Evolutionary conservation across 2,113 vertebrate genomes (phyloP).

Genomic region (Cepphus grylle): DNA sequence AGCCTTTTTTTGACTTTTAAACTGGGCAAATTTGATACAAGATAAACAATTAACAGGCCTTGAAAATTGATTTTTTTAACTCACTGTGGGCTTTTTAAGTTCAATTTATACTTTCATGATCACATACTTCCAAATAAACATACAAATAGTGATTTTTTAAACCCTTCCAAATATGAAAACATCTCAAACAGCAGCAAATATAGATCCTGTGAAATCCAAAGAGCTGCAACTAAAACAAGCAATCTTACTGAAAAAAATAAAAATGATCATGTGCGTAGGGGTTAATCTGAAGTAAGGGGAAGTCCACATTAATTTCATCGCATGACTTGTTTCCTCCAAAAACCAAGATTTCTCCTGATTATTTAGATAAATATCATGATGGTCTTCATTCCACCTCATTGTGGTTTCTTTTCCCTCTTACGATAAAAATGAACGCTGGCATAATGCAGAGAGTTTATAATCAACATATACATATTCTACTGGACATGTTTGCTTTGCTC

Average conservation of each 20-base stretch:
- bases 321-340: background rate
- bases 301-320: background rate
- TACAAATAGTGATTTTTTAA: background rate
- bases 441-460: background rate
- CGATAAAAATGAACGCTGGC: background rate
- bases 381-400: background rate
- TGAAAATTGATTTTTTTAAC: background rate
- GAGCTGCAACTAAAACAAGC: background rate
- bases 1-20: background rate
- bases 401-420: background rate
- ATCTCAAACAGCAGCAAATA: background rate
- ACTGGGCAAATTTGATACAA: background rate
- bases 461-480: background rate
- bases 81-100: background rate
- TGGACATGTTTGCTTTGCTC: background rate
- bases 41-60: background rate
- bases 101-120: background rate
- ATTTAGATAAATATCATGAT: background rate
- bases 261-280: rapidly evolving
- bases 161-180: background rate
- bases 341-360: background rate
- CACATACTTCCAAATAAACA: background rate
- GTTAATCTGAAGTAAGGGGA: background rate
- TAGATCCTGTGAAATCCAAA: background rate
- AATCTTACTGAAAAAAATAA: background rate